A percentile compares a stretch with the other conserved stretches of the same genome.
Evolutionary conservation across 2,797 vertebrate genomes (phyloP).

Genomic region (Argyrosomus regius): DNA sequence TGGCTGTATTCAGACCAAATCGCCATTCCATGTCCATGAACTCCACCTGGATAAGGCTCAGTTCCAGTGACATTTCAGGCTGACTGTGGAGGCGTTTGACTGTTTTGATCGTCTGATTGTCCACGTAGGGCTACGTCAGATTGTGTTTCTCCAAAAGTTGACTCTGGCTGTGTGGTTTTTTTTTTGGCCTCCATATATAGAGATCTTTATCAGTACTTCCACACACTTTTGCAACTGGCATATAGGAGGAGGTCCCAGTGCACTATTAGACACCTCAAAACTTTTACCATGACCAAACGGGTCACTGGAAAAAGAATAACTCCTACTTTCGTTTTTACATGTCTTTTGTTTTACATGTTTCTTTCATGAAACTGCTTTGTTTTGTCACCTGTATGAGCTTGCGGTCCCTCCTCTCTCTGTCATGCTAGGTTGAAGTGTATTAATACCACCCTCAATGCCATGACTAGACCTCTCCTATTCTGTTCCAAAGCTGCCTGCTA

Average conservation of each 20-base stretch:
- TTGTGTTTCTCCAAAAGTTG: too few species aligned
- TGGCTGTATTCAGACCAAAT: too few species aligned
- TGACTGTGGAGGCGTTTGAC: too few species aligned
- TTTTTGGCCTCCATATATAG: too few species aligned
- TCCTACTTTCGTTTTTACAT: background rate
- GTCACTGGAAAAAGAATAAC: slow-evolving; percentile 5
- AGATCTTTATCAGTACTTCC: background rate
- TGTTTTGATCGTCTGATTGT: too few species aligned
- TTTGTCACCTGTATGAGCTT: background rate
- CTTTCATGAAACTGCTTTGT: background rate
- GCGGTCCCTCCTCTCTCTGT: background rate
- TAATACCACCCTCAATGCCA: background rate
- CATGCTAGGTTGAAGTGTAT: background rate
- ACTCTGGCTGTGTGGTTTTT: too few species aligned
- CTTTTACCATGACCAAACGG: background rate
- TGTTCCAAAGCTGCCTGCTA: slow-evolving; percentile 15
- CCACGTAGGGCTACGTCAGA: too few species aligned
- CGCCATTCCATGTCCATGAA: too few species aligned
- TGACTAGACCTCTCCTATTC: slow-evolving; percentile 10
- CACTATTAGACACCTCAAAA: background rate
- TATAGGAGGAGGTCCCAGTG: too few species aligned
- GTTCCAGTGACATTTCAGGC: too few species aligned
- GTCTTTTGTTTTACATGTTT: background rate
- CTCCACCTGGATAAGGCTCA: too few species aligned
- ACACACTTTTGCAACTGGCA: background rate